Evolutionary conservation across 1,140 invertebrate species (phyloP).

Genomic region (Cardiocondyla obscurior): DNA sequence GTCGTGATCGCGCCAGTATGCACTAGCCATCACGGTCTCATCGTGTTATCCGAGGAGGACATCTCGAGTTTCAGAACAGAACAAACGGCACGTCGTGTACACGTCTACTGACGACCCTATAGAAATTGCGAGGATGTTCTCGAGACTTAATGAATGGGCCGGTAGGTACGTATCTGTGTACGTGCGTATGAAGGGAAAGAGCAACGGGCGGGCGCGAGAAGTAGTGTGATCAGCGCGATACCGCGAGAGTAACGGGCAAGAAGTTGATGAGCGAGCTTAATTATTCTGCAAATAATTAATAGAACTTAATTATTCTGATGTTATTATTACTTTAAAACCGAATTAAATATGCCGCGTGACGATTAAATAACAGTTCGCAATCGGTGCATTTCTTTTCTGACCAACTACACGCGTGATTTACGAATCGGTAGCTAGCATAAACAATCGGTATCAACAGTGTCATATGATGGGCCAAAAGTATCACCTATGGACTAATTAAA

Average conservation of each 20-base stretch:
- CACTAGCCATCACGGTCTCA: conserved; percentile 47
- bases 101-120: conserved; percentile 71
- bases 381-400: conserved; percentile 2
- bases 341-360: not conserved
- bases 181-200: conserved; percentile 31
- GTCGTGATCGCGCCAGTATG: conserved; percentile 8
- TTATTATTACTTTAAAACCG: not conserved
- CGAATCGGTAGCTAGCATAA: conserved; percentile 9
- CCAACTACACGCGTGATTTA: conserved; percentile 19
- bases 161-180: not conserved
- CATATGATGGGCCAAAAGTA: conserved; percentile 22
- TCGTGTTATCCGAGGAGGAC: conserved; percentile 74
- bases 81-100: conserved; percentile 77
- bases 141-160: conserved; percentile 75
- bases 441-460: conserved; percentile 23
- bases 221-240: not conserved
- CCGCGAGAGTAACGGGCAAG: not conserved
- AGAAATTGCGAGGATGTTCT: conserved; percentile 72
- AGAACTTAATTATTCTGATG: no score
- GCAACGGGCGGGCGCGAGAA: conserved; percentile 11
- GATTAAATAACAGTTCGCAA: conserved; percentile 8
- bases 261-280: conserved; percentile 53
- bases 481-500: conserved; percentile 44
- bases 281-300: no score
- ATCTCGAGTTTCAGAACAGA: conserved; percentile 77